Conservation (phyloP, 1,140 invertebrate genomes). For the Chlorops oryzae region DNA sequence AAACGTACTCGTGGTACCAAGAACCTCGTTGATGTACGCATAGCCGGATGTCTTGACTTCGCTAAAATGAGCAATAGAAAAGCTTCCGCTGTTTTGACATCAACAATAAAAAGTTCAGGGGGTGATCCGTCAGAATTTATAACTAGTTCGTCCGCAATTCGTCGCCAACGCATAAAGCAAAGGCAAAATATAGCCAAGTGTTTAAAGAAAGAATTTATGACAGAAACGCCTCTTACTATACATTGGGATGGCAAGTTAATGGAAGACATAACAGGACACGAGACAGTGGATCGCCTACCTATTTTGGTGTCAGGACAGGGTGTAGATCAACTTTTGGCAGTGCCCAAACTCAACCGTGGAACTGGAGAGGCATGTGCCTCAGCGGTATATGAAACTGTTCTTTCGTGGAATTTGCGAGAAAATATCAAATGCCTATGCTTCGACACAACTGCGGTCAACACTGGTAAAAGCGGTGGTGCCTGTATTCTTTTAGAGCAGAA, state of each 20-base stretch:
- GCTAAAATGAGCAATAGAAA: too few species aligned
- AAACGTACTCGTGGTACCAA: too few species aligned
- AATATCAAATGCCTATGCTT: slow-evolving; percentile 23
- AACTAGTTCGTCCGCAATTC: too few species aligned
- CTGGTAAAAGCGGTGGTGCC: slow-evolving; percentile 10
- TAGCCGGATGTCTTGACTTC: too few species aligned
- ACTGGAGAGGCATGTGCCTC: slow-evolving; percentile 19
- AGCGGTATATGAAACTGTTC: slow-evolving; percentile 18
- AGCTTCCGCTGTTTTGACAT: too few species aligned
- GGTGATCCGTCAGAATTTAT: too few species aligned
- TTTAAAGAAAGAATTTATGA: not conserved
- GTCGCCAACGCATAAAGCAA: too few species aligned
- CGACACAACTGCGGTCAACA: slow-evolving; percentile 29
- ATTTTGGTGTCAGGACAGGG: slow-evolving; percentile 19
- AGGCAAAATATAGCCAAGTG: too few species aligned
- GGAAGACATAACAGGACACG: slow-evolving; percentile 11
- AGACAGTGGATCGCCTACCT: slow-evolving; percentile 25
- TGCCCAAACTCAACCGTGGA: slow-evolving; percentile 20
- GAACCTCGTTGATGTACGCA: too few species aligned
- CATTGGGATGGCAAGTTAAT: slow-evolving; percentile 28
- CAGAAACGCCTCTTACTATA: not conserved
- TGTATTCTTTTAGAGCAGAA: not conserved
- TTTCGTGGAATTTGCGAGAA: slow-evolving; percentile 20
- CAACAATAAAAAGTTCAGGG: too few species aligned
- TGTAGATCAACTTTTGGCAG: slow-evolving; percentile 20